Evolutionary conservation across 2,113 vertebrate species (phyloP), one percentile per base, ranked within the genome.

Genomic region (Hippoglossus stenolepis): DNA sequence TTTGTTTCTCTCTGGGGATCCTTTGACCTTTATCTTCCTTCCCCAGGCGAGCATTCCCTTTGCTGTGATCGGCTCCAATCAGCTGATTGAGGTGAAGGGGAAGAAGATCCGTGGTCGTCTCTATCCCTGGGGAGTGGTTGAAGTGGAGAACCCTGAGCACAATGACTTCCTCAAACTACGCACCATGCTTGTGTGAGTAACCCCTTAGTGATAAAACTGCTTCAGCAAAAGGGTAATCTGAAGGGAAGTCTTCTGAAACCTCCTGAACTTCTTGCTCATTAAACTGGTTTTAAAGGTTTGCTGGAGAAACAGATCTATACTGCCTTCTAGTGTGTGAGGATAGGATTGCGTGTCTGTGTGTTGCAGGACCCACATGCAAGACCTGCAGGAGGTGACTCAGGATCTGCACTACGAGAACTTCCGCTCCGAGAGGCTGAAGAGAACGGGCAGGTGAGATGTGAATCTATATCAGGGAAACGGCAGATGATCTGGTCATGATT

Each of bases 81-180:
- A 97, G 83, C 94, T 97, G 81, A 97, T 97, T 49, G 96, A 98
- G 89, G 96, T 97, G 83, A 97, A 97, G 84, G 97, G 96, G 57
- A 97, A 96, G 90, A 97, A 98, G 94, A 97, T 96, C 80, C 88
- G 95, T 78, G 95, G 95, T 15, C 95, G 95, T 14, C 89, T 96
- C 35, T 96, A 97, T 75, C 93, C 96, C 9, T 95, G 97, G 95
- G 96, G 95, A 40, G 95, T 96, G 23, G 93, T 95, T 58, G 96
- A 96, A 85, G 96, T 97, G 85, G 96, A 98, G 88, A 97, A 97
- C 80, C 96, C 97, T 0, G 96, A 98, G 70, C 96, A 97, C 90
- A 98, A 98, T 18, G 97, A 97, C 92, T 98, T 98, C 92, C 95
- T 97, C 54, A 97, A 96, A 73, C 87, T 97, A 45, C 95, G 95